Percentiles rank a stretch among this genome's conserved stretches.
Conservation (phyloP, 2,888 invertebrate species). For the Acheta domesticus region DNA sequence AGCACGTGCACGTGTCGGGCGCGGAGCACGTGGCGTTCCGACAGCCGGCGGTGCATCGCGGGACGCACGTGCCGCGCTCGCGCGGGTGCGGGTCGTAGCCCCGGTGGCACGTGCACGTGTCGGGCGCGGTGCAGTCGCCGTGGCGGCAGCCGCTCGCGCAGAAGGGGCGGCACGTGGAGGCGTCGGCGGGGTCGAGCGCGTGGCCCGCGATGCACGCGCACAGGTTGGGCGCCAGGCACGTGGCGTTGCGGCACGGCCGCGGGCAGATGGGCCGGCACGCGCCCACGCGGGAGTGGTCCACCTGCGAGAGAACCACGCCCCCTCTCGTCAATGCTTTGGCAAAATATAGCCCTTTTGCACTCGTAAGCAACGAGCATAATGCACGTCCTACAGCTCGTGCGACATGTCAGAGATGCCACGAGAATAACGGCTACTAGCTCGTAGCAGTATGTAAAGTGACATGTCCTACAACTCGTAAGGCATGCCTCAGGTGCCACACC, state of each 20-base stretch:
- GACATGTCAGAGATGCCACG: no score
- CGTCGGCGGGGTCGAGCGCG: constrained; percentile 25
- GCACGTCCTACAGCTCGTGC: no score
- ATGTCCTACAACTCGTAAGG: no score
- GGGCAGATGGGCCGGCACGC: constrained; percentile 44
- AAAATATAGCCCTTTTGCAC: no score
- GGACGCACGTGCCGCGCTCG: background rate
- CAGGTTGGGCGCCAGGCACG: constrained; percentile 47
- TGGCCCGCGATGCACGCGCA: constrained; percentile 52
- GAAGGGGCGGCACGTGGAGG: constrained; percentile 21
- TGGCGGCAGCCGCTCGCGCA: constrained; percentile 28
- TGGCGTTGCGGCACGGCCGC: constrained; percentile 44
- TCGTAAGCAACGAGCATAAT: no score
- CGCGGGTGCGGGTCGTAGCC: constrained; percentile 18
- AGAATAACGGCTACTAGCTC: no score
- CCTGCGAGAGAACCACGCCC: no score
- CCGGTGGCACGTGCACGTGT: constrained; percentile 27
- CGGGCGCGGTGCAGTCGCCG: constrained; percentile 25
- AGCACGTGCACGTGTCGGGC: constrained; percentile 39
- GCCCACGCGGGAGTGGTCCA: background rate
- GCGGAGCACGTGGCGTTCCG: constrained; percentile 35
- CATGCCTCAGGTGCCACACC: no score
- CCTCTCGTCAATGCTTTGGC: no score
- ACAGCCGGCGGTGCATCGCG: constrained; percentile 28
- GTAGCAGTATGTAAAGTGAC: no score